A percentile compares a stretch with the other conserved stretches of the same genome.
phyloP scores from a whole-genome alignment of 1,140 invertebrate species.

The Ladona fulva region DNA sequence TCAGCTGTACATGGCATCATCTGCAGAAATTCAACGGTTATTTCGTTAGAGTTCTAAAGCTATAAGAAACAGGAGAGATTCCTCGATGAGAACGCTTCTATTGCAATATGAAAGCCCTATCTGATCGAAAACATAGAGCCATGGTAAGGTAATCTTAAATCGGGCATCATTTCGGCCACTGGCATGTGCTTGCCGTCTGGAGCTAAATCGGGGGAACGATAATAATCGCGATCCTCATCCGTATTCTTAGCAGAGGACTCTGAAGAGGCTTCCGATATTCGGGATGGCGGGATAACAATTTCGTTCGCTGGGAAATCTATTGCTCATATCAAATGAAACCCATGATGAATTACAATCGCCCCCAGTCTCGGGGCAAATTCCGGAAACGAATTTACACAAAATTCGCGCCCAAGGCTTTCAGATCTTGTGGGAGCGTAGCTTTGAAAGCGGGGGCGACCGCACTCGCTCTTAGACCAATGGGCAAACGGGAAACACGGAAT shows the following conservation, averaged over 20 bases:
- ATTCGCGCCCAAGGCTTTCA: too few relatives aligned
- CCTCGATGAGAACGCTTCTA: too few relatives aligned
- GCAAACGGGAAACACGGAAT: background rate
- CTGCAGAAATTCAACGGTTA: too few relatives aligned
- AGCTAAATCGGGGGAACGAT: background rate
- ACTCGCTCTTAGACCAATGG: too few relatives aligned
- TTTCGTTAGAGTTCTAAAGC: too few relatives aligned
- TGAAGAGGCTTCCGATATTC: background rate
- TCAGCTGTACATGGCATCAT: too few relatives aligned
- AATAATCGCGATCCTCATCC: background rate
- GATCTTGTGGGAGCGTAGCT: too few relatives aligned
- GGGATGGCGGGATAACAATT: background rate
- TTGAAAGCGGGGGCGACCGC: too few relatives aligned
- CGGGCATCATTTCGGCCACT: background rate
- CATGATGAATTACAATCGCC: background rate
- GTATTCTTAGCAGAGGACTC: background rate
- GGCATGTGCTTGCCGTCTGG: background rate
- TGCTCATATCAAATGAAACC: background rate
- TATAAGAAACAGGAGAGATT: too few relatives aligned
- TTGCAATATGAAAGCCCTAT: too few relatives aligned
- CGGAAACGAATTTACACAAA: background rate
- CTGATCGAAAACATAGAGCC: too few relatives aligned
- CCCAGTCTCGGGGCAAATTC: background rate
- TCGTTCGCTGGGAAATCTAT: background rate
- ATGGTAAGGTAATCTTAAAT: too few relatives aligned